Base-by-base conservation (phyloP, 2,888 invertebrate species). In the Serrognathus titanus region DNA sequence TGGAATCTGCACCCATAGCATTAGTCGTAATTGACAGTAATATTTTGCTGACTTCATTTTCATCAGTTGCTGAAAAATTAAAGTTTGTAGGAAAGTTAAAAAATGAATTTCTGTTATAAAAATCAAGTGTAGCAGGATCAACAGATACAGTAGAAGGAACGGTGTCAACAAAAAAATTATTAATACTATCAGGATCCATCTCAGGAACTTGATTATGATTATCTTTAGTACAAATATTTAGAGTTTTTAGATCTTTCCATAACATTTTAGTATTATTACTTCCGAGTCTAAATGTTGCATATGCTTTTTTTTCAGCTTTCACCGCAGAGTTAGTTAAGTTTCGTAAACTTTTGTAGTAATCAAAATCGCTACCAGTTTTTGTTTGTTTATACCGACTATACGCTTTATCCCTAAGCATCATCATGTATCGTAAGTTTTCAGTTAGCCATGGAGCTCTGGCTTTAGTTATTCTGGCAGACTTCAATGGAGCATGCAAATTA, bases 361-460 rank as follows among this genome's bases (percentile, higher is more conserved):
- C 20, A 2, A n/a, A 36, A 37, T 51, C 13, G 5, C 16, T 9
- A 4, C 7, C 8, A 7, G 10, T 43, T 11, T 36, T 11, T 20
- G 52, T 11, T 10, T 20, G 4, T 43, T 51, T 41, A 16, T 20
- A 51, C 52, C 24, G 41, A n/a, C 8, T 46, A 12, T 43, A 43
- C 10, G 52, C 43, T 46, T 51, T 45, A 51, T 51, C 52, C 7
- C 52, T 20, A 11, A 51, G 35, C 10, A 9, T 20, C 10, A 24
- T 11, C 4, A 51, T n/a, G 10, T 43, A 24, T 51, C 16, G 35
- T 11, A 45, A 10, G 20, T 46, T 51, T 10, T 41, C 31, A 11
- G 41, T 51, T 10, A 10, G 12, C 45, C 52, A 51, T 20, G 52
- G 52, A 3, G 35, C 16, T 6, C 6, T 11, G 5, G 8, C 7